Percentiles rank a stretch among this genome's conserved stretches.
phyloP scores from a whole-genome alignment of 2,797 vertebrate genomes.

The Myotis findleyi region DNA sequence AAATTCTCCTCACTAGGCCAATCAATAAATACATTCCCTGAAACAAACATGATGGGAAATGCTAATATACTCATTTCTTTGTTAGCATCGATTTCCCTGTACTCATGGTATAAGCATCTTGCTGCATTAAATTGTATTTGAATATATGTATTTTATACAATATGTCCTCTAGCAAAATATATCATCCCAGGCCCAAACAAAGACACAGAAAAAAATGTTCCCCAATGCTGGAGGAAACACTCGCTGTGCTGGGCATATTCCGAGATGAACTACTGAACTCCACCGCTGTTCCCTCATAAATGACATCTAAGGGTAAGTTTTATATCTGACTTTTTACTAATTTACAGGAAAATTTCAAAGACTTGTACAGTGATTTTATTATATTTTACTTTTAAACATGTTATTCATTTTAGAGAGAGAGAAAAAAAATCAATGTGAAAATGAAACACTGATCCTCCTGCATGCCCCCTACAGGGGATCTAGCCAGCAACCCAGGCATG shows the following conservation, averaged over 20 bases:
- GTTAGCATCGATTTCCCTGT: background rate
- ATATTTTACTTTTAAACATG: too few species aligned
- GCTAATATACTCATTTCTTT: background rate
- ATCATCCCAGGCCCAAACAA: background rate
- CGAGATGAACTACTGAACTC: background rate
- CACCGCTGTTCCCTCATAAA: background rate
- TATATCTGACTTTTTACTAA: background rate
- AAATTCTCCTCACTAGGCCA: background rate
- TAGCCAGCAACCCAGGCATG: too few species aligned
- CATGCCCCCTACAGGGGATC: too few species aligned
- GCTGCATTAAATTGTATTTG: background rate
- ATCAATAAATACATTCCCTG: background rate
- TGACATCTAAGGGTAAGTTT: background rate
- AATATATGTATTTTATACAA: background rate
- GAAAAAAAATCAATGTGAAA: too few species aligned
- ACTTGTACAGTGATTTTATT: background rate
- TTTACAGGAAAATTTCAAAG: background rate
- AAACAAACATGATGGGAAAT: constrained; percentile 13
- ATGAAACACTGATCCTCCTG: too few species aligned
- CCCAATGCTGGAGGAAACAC: background rate
- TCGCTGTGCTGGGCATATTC: background rate
- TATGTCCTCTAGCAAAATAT: background rate
- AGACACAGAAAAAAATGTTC: background rate
- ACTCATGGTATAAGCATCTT: background rate
- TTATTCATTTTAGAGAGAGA: too few species aligned